phyloP scores from a whole-genome alignment of 2,797 vertebrate species.

The Staurois parvus region DNA sequence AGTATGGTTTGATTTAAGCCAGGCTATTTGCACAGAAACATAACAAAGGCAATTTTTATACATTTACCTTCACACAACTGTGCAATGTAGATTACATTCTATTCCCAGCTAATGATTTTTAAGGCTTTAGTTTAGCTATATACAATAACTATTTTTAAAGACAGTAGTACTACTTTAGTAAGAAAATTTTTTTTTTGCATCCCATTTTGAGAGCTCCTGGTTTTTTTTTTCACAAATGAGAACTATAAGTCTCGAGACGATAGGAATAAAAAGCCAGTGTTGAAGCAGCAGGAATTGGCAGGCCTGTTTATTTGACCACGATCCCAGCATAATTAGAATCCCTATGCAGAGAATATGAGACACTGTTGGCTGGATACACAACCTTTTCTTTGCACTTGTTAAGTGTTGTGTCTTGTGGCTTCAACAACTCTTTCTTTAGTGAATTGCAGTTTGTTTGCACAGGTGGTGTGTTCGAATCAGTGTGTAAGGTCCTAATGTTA shows the following conservation, averaged over 20 bases:
- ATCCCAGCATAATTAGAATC: slow-evolving; percentile 46
- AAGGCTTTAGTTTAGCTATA: neutral
- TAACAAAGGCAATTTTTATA: too few relatives aligned
- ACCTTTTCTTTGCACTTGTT: slow-evolving; percentile 34
- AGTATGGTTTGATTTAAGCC: too few relatives aligned
- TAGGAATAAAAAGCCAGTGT: slow-evolving; percentile 23
- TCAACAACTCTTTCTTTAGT: slow-evolving; percentile 21
- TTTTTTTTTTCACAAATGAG: neutral
- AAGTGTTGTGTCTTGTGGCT: slow-evolving; percentile 33
- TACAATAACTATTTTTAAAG: neutral
- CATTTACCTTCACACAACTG: too few relatives aligned
- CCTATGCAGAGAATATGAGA: slow-evolving; percentile 25
- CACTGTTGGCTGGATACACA: slow-evolving; percentile 18
- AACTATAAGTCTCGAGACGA: slow-evolving; percentile 19
- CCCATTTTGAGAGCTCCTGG: neutral
- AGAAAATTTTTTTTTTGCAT: neutral
- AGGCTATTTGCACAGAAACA: too few relatives aligned
- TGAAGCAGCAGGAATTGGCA: slow-evolving; percentile 25
- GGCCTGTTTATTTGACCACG: slow-evolving; percentile 32
- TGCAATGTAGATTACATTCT: too few relatives aligned
- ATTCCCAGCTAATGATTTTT: neutral
- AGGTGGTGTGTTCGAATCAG: slow-evolving; percentile 33
- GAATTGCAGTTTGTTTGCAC: slow-evolving; percentile 45
- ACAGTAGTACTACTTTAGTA: neutral
- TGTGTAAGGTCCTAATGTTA: slow-evolving; percentile 23